A percentile compares a stretch with the other conserved stretches of the same genome.
Evolutionary conservation across 2,797 vertebrate genomes (phyloP).

Genomic region (Paedocypris micromegethes): DNA sequence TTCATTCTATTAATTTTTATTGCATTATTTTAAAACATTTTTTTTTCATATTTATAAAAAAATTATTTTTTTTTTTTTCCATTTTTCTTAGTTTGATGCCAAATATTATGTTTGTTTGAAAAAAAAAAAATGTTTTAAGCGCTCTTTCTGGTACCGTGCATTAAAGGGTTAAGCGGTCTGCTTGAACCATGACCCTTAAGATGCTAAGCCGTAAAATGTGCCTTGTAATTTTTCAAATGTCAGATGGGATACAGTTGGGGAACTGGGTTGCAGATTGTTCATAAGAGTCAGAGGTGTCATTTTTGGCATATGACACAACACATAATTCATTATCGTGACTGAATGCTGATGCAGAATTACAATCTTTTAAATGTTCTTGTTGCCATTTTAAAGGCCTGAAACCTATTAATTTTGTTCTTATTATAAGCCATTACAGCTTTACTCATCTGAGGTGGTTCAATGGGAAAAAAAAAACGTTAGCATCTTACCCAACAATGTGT

Average conservation of each 20-base stretch:
- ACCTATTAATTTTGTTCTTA: slow-evolving; percentile 49
- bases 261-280: no score
- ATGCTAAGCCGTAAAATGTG: slow-evolving; percentile 35
- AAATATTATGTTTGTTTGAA: no score
- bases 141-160: no score
- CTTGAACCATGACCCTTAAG: slow-evolving; percentile 36
- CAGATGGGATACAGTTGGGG: slow-evolving; percentile 2
- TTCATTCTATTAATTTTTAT: no score
- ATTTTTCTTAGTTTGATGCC: no score
- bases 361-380: slow-evolving; percentile 39
- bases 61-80: no score
- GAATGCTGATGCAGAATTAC: slow-evolving; percentile 35
- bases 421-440: slow-evolving; percentile 6
- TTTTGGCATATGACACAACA: neutral
- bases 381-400: slow-evolving; percentile 45
- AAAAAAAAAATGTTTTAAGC: no score
- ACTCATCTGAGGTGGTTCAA: slow-evolving; percentile 30
- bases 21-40: no score
- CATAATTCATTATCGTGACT: neutral
- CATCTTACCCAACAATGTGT: slow-evolving; percentile 5
- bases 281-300: no score
- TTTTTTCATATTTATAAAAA: no score
- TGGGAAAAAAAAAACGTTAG: slow-evolving; percentile 41
- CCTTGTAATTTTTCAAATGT: slow-evolving; percentile 44
- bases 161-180: slow-evolving; percentile 31